A percentile compares a stretch with the other conserved stretches of the same genome.
Conservation (phyloP, 2,797 vertebrate genomes). For the Pachyuromys duprasi region DNA sequence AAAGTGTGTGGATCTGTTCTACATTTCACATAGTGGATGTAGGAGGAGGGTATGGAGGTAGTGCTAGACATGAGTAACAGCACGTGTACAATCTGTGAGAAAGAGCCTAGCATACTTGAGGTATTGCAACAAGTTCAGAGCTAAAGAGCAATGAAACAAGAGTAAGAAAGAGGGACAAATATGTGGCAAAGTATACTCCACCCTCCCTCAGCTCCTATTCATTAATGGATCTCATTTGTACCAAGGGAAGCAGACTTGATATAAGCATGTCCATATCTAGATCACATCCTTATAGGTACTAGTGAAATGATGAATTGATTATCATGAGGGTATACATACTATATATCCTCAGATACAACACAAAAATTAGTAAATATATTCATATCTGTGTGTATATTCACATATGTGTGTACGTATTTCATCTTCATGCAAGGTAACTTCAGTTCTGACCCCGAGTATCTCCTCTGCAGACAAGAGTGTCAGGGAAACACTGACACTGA, state of each 20-base stretch:
- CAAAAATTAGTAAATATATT: neutral
- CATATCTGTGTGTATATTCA: neutral
- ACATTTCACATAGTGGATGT: neutral
- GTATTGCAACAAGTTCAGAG: neutral
- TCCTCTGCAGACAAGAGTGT: neutral
- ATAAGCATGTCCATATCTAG: neutral
- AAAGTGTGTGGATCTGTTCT: neutral
- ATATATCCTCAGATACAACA: neutral
- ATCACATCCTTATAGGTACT: neutral
- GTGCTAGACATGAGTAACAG: neutral
- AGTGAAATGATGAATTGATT: neutral
- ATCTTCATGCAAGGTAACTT: constrained; percentile 1
- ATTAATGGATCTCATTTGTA: neutral
- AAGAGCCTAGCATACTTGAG: neutral
- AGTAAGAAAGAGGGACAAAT: neutral
- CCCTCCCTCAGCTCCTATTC: neutral
- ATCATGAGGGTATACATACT: neutral
- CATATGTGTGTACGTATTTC: neutral
- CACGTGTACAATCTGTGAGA: neutral
- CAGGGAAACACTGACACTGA: no score
- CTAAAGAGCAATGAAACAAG: neutral
- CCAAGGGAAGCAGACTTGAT: neutral
- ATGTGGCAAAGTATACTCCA: rapidly evolving
- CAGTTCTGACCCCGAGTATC: neutral
- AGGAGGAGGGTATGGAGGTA: neutral